phyloP scores from a whole-genome alignment of 1,140 invertebrate species.

The Saccostrea cuccullata region DNA sequence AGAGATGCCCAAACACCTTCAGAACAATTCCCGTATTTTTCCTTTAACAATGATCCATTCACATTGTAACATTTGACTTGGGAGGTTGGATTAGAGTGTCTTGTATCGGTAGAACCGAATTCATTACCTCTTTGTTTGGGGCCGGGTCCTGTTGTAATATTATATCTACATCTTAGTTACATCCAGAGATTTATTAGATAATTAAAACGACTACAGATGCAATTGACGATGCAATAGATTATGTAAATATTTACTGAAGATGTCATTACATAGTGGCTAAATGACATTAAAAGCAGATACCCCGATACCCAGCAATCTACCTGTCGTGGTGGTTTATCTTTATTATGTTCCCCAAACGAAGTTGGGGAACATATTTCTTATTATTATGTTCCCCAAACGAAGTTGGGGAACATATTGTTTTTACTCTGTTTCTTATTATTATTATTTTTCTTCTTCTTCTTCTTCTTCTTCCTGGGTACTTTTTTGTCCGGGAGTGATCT shows the following conservation, averaged over 20 bases:
- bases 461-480: too few relatives aligned
- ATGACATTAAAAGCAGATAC: not conserved
- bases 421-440: too few relatives aligned
- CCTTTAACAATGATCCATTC: not conserved
- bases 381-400: too few relatives aligned
- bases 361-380: too few relatives aligned
- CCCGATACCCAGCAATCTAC: not conserved
- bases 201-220: not conserved
- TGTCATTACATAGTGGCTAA: not conserved
- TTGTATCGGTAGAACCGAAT: not conserved
- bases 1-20: not conserved
- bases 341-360: too few relatives aligned
- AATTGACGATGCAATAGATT: not conserved
- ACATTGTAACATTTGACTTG: not conserved
- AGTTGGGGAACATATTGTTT: too few relatives aligned
- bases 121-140: not conserved
- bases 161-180: too few relatives aligned
- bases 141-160: too few relatives aligned
- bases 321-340: not conserved
- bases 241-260: not conserved
- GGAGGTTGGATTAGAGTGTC: not conserved
- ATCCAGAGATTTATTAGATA: not conserved
- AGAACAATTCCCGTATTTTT: not conserved
- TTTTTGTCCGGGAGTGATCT: too few relatives aligned
- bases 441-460: too few relatives aligned